These are phyloP conservation scores for Hydrolagus affinis DNA, from an alignment of 2,113 vertebrate species.

Conservation along the genomic window DNA sequence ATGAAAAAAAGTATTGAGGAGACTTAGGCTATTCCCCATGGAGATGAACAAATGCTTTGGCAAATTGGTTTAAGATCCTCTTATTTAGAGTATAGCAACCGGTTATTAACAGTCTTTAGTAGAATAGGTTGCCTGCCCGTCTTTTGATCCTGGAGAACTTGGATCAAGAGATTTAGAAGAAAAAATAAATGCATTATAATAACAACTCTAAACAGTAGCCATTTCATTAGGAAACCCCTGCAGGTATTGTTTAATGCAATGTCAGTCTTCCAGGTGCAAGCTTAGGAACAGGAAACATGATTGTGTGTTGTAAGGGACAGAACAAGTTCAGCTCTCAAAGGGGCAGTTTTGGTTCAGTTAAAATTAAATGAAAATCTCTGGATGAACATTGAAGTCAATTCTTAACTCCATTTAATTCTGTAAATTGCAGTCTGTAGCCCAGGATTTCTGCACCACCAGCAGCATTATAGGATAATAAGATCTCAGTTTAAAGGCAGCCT, in stretches of 20 bases:
- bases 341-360: background rate
- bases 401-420: background rate
- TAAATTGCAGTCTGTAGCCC: background rate
- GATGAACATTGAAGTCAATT: background rate
- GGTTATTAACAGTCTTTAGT: background rate
- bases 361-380: conserved; percentile 1
- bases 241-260: background rate
- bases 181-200: background rate
- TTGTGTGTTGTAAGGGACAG: background rate
- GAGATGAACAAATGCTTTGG: background rate
- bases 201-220: background rate
- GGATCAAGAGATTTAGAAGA: background rate
- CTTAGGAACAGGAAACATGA: background rate
- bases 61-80: background rate
- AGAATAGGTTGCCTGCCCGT: too few relatives aligned
- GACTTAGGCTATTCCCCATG: too few relatives aligned
- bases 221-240: background rate
- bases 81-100: background rate
- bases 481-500: background rate
- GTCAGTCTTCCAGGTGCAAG: background rate
- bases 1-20: too few relatives aligned
- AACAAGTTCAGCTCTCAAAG: background rate
- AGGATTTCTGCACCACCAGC: background rate
- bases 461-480: too few relatives aligned
- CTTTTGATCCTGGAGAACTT: background rate